Evolutionary conservation across 2,888 invertebrate species (phyloP).

Genomic region (Drosophila paranaensis): DNA sequence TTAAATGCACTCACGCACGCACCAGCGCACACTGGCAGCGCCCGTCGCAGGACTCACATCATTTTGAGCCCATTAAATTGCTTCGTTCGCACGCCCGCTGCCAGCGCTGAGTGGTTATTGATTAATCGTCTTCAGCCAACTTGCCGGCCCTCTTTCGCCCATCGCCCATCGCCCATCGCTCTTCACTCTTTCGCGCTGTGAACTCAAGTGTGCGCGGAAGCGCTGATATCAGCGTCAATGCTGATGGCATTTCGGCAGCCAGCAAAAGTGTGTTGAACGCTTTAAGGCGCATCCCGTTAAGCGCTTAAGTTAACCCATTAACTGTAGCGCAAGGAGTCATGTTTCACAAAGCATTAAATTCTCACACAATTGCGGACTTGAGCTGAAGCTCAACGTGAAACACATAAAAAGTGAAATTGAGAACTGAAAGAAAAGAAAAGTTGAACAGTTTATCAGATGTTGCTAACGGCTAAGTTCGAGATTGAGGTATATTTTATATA

Average conservation of each 20-base stretch:
- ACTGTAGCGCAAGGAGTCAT: conserved; percentile 35
- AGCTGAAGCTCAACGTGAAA: neutral
- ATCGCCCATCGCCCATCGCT: neutral
- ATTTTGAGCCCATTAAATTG: conserved; percentile 68
- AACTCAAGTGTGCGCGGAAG: conserved; percentile 69
- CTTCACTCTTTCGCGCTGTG: conserved; percentile 38
- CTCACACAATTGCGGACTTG: neutral
- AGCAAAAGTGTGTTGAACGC: conserved; percentile 45
- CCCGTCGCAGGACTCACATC: conserved; percentile 24
- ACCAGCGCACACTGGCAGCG: conserved; percentile 9
- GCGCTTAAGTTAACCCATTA: conserved; percentile 70
- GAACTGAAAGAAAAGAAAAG: neutral
- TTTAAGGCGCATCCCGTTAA: conserved; percentile 58
- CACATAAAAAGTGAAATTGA: neutral
- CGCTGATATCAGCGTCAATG: conserved; percentile 60
- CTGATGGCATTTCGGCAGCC: conserved; percentile 48
- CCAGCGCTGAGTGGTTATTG: conserved; percentile 69
- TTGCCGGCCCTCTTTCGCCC: conserved; percentile 1
- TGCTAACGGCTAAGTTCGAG: no score
- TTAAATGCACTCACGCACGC: conserved; percentile 61
- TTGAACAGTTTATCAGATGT: neutral
- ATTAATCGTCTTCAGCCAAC: conserved; percentile 64
- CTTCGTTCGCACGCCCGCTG: conserved; percentile 31
- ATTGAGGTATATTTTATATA: no score
- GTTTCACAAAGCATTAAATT: conserved; percentile 19